Conservation (phyloP, 2,113 vertebrate species). For the Sylvietta virens region DNA sequence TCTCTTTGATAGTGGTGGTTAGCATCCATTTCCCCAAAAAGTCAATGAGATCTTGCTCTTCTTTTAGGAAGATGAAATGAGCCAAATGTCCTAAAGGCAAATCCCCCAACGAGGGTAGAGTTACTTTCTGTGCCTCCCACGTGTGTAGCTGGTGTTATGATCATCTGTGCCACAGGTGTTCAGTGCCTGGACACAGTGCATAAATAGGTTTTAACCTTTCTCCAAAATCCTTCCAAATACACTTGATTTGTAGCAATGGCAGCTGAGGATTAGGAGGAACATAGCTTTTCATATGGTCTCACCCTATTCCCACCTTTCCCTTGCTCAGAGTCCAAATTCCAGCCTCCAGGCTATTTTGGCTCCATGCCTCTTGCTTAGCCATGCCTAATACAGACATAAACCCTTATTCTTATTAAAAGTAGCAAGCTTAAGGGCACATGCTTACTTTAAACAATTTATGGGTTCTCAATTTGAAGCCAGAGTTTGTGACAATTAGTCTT, state of each 20-base stretch:
- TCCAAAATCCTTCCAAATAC: conserved; percentile 20
- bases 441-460: not conserved
- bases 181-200: not conserved
- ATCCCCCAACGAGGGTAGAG: not conserved
- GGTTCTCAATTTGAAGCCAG: not conserved
- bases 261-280: conserved; percentile 47
- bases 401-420: not conserved
- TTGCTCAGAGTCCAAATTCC: not conserved
- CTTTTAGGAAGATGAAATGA: not conserved
- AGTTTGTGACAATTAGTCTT: not conserved
- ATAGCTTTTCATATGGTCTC: not conserved
- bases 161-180: not conserved
- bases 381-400: not conserved
- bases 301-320: not conserved
- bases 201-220: conserved; percentile 43
- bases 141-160: not conserved
- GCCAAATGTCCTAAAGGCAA: conserved; percentile 22
- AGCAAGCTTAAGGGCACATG: not conserved
- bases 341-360: conserved; percentile 24
- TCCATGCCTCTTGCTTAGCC: not conserved
- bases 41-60: not conserved
- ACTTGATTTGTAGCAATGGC: conserved; percentile 49
- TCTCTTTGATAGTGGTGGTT: not conserved
- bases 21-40: not conserved
- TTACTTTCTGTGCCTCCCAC: conserved; percentile 31